phyloP scores from a whole-genome alignment of 2,888 invertebrate species.

The Cephus rjabovi region DNA sequence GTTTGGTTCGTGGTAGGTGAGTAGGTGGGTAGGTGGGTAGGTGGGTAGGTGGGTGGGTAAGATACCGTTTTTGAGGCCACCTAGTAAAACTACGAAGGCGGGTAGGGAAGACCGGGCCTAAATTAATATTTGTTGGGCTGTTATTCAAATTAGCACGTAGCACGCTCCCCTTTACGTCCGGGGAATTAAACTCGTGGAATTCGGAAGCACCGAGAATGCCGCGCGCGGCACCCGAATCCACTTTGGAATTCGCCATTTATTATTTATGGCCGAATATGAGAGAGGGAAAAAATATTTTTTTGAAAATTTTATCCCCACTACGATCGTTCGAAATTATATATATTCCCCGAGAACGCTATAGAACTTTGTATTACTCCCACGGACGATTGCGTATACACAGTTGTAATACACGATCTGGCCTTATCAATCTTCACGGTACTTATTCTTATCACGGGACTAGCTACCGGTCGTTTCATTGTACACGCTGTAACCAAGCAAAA shows the following conservation, averaged over 20 bases:
- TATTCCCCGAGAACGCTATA: too few relatives aligned
- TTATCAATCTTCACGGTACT: not conserved
- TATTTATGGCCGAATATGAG: not conserved
- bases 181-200: not conserved
- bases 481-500: not conserved
- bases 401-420: too few relatives aligned
- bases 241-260: not conserved
- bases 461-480: not conserved
- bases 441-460: not conserved
- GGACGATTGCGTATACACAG: too few relatives aligned
- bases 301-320: too few relatives aligned
- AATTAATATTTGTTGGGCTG: slow-evolving; percentile 54
- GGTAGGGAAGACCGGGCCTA: slow-evolving; percentile 13
- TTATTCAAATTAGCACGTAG: slow-evolving; percentile 48
- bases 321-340: too few relatives aligned
- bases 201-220: not conserved
- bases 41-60: too few relatives aligned
- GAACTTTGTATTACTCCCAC: too few relatives aligned
- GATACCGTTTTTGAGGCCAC: not conserved
- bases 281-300: too few relatives aligned
- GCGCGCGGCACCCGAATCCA: not conserved
- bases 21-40: too few relatives aligned
- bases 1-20: too few relatives aligned
- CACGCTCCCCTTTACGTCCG: slow-evolving; percentile 1
- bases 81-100: too few relatives aligned